Evolutionary conservation across 2,113 vertebrate species (phyloP).

Genomic region (Numida meleagris): DNA sequence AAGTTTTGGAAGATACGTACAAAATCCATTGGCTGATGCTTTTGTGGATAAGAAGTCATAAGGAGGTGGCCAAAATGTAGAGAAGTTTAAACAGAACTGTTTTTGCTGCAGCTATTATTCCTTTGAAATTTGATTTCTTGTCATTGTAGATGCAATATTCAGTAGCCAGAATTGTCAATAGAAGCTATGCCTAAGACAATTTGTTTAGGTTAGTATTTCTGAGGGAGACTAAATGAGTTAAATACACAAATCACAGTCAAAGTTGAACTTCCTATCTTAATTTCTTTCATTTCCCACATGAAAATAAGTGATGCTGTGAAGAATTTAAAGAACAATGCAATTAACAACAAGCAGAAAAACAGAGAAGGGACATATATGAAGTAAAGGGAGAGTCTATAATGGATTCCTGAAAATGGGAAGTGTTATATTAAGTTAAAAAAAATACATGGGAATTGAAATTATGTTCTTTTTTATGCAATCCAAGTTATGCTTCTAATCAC

Average conservation of each 20-base stretch:
- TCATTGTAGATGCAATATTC: neutral
- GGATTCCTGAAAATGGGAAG: neutral
- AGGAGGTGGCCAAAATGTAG: neutral
- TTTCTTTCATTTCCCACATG: neutral
- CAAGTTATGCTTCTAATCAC: neutral
- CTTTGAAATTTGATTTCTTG: neutral
- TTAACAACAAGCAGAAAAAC: neutral
- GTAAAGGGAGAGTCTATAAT: neutral
- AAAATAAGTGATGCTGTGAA: neutral
- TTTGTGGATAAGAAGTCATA: neutral
- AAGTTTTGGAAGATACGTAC: neutral
- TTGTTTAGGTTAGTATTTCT: neutral
- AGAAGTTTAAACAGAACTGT: neutral
- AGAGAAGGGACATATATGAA: neutral
- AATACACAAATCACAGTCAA: neutral
- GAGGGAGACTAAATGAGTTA: neutral
- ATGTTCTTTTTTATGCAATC: neutral
- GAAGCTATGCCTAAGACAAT: neutral
- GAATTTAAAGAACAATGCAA: neutral
- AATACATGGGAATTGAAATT: neutral
- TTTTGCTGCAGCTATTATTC: neutral
- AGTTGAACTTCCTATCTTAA: neutral
- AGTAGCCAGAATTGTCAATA: neutral
- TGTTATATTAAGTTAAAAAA: neutral
- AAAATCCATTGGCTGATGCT: neutral